These are phyloP conservation scores for Dunckerocampus dactyliophorus DNA, from an alignment of 2,113 vertebrate genomes.

Conservation along the genomic window DNA sequence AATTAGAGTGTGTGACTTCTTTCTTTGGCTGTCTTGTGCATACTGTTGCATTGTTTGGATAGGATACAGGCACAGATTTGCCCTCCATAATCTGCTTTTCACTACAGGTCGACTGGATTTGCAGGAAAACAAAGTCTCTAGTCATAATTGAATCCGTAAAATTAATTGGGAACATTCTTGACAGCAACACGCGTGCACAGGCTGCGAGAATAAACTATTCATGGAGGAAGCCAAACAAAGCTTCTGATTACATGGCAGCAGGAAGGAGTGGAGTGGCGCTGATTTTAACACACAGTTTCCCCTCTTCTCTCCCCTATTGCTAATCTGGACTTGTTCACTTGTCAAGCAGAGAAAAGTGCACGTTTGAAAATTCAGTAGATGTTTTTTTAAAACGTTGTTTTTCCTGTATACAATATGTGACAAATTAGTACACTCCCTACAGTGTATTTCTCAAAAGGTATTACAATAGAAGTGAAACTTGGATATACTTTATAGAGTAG, in stretches of 20 bases:
- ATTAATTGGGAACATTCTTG: constrained; percentile 39
- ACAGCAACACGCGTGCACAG: constrained; percentile 34
- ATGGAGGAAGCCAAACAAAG: constrained; percentile 20
- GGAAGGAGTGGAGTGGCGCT: constrained; percentile 13
- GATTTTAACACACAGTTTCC: constrained; percentile 36
- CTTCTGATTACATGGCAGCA: constrained; percentile 38
- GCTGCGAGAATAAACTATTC: constrained; percentile 36
- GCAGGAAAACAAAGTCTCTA: constrained; percentile 32
- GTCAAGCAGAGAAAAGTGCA: constrained; percentile 18
- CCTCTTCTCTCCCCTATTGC: constrained; percentile 13
- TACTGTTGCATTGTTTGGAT: constrained; percentile 46
- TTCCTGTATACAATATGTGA: too few species aligned
- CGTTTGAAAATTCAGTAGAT: too few species aligned
- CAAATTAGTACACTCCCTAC: too few species aligned
- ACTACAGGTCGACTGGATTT: constrained; percentile 40
- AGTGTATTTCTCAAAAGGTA: too few species aligned
- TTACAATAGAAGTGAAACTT: too few species aligned
- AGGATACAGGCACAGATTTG: constrained; percentile 49
- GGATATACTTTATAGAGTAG: too few species aligned
- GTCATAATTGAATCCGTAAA: constrained; percentile 51
- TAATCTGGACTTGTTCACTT: constrained; percentile 26
- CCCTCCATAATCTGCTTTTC: constrained; percentile 42
- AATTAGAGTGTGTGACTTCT: background rate
- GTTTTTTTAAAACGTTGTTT: too few species aligned
- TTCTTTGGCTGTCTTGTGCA: background rate